Conservation (phyloP, 2,888 invertebrate species). For the Gasteruption jaculator region DNA sequence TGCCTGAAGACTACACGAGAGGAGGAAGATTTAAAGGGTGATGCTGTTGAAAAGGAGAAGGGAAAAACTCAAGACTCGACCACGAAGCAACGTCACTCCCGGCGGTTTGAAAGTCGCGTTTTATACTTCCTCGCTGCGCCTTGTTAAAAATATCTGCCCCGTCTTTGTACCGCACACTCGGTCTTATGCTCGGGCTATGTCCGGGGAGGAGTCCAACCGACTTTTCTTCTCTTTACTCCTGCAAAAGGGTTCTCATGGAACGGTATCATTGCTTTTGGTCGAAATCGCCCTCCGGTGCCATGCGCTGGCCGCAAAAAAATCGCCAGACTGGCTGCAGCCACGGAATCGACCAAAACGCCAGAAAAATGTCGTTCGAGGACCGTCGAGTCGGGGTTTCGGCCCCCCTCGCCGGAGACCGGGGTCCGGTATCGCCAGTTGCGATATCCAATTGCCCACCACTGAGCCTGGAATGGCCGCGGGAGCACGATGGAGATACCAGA, state of each 20-base stretch:
- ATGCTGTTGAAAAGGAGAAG: conserved; percentile 18
- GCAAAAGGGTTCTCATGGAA: too few relatives aligned
- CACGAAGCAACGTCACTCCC: conserved; percentile 20
- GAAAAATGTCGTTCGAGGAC: too few relatives aligned
- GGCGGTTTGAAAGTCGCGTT: conserved; percentile 27
- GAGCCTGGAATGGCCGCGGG: conserved; percentile 16
- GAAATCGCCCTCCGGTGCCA: neutral
- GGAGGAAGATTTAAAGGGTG: conserved; percentile 15
- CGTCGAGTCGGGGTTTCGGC: too few relatives aligned
- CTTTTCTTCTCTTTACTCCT: too few relatives aligned
- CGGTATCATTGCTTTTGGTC: conserved; percentile 5
- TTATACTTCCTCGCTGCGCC: conserved; percentile 17
- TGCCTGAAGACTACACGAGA: conserved; percentile 5
- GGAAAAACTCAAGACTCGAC: conserved; percentile 20
- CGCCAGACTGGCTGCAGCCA: neutral
- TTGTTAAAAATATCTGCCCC: conserved; percentile 17
- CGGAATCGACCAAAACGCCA: too few relatives aligned
- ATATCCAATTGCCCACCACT: conserved; percentile 23
- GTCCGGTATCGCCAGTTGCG: conserved; percentile 1
- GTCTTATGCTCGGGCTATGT: conserved; percentile 11
- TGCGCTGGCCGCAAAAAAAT: neutral
- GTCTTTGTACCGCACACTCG: conserved; percentile 23
- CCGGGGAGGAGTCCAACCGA: too few relatives aligned
- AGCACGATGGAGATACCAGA: conserved; percentile 25
- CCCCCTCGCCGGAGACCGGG: neutral